Evolutionary conservation across 2,888 invertebrate species (phyloP), one percentile per base, ranked within the genome.

Genomic region (Lissonota sp.): DNA sequence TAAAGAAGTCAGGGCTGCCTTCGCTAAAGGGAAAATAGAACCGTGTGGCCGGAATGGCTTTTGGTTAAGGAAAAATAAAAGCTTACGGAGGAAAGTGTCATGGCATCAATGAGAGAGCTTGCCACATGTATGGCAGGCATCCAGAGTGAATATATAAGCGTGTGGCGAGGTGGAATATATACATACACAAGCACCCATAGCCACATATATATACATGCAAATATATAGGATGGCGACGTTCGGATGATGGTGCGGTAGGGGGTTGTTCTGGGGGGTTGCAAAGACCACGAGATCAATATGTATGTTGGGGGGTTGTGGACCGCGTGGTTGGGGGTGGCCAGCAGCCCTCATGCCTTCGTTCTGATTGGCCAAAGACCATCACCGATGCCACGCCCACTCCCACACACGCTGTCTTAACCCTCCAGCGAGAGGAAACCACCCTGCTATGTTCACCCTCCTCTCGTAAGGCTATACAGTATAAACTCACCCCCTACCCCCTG

Each of bases 211-310:
- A 26, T 26, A 26, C 26, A 26, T 26, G 3, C 26, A 26, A 26
- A 3, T 26, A 26, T 26, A 26, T 26, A 26, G 26, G 26, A 26
- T 26, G 26, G 26, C 26, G 26, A 26, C 26, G 26, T 26, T 26
- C 26, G 26, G 26, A 26, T 26, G n/a, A 49, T 49, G n/a, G 12
- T 49, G 10, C 4, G 49, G 6, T 49, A 49, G 49, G n/a, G 49
- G 49, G 10, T 10, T 1, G 49, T n/a, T 10, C 12, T 49, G 80
- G 85, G 85, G 85, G 86, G 88, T 90, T 88, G 87, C 87, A 85
- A 90, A 89, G 91, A 91, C 92, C 91, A 91, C 91, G 91, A 92
- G 92, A 92, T 92, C 92, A 92, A 92, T 92, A 92, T 92, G 92
- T 92, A 92, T 92, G 92, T 92, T 90, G 90, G 90, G 51, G 53